Evolutionary conservation across 2,888 invertebrate genomes (phyloP).

Genomic region (Cephus sareptanus): DNA sequence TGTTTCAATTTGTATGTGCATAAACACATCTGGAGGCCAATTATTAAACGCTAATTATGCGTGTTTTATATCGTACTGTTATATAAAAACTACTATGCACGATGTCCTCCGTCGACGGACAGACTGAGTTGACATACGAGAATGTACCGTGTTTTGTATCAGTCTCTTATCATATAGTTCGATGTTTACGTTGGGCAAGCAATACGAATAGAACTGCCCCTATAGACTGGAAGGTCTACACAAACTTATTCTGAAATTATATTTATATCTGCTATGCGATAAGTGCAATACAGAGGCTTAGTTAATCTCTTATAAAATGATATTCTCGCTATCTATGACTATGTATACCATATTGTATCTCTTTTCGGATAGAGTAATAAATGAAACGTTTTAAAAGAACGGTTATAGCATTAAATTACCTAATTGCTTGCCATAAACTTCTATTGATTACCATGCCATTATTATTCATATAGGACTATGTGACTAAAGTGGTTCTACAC

Average conservation of each 20-base stretch:
- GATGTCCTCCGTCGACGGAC: constrained; percentile 37
- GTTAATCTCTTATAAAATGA: not conserved
- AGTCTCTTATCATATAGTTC: constrained; percentile 34
- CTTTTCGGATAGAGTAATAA: not conserved
- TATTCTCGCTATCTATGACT: not conserved
- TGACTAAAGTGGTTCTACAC: no score
- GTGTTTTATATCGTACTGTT: constrained; percentile 3
- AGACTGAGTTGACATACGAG: constrained; percentile 38
- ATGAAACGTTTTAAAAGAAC: not conserved
- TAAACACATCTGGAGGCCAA: not conserved
- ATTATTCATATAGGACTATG: no score
- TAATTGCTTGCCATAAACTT: no score
- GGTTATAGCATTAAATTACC: no score
- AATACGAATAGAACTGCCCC: not conserved
- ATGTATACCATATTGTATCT: not conserved
- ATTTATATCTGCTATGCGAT: not conserved
- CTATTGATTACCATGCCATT: no score
- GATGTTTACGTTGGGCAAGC: not conserved
- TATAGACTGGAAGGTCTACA: not conserved
- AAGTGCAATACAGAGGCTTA: not conserved
- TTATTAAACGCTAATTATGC: not conserved
- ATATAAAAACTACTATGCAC: constrained; percentile 29
- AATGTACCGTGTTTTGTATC: constrained; percentile 37
- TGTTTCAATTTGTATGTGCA: not conserved
- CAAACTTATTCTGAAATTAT: not conserved